Percentiles rank a stretch among this genome's conserved stretches.
Evolutionary conservation across 1,140 invertebrate genomes (phyloP).

Genomic region (Pogonognathellus flavescens): DNA sequence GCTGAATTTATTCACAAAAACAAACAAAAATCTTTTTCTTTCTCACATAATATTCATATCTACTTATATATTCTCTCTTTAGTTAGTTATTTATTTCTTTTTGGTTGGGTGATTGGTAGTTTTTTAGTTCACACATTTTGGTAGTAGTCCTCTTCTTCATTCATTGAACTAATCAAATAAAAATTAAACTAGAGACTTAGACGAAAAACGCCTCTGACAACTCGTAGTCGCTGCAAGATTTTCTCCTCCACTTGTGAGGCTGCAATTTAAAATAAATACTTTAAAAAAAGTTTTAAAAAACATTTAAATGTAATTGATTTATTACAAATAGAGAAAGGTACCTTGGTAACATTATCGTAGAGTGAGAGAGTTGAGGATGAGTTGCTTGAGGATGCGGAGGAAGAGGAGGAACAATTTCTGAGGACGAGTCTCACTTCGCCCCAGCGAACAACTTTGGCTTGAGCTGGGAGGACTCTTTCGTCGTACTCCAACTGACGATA

Average conservation of each 20-base stretch:
- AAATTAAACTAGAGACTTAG: not conserved
- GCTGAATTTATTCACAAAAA: conserved; percentile 42
- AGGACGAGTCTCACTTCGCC: conserved; percentile 43
- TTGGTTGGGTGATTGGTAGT: not conserved
- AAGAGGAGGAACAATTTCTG: not conserved
- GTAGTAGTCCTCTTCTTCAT: not conserved
- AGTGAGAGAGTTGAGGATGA: conserved; percentile 54
- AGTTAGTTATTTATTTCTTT: not conserved
- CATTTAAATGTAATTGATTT: too few relatives aligned
- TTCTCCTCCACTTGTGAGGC: conserved; percentile 39
- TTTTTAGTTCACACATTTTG: too few relatives aligned
- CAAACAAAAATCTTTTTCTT: not conserved
- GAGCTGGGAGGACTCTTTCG: conserved; percentile 53
- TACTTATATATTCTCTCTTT: not conserved
- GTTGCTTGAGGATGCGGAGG: not conserved
- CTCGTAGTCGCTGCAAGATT: conserved; percentile 55
- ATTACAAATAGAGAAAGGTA: not conserved
- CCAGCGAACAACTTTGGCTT: conserved; percentile 43
- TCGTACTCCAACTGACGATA: conserved; percentile 55
- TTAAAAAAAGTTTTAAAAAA: too few relatives aligned
- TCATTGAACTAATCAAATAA: too few relatives aligned
- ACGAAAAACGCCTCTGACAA: conserved; percentile 62
- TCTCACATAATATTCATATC: too few relatives aligned
- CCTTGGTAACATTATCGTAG: conserved; percentile 60
- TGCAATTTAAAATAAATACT: conserved; percentile 6